Conservation (phyloP, 37 sponge, comb jelly and placozoan species). For the Petrosia ficiformis region DNA sequence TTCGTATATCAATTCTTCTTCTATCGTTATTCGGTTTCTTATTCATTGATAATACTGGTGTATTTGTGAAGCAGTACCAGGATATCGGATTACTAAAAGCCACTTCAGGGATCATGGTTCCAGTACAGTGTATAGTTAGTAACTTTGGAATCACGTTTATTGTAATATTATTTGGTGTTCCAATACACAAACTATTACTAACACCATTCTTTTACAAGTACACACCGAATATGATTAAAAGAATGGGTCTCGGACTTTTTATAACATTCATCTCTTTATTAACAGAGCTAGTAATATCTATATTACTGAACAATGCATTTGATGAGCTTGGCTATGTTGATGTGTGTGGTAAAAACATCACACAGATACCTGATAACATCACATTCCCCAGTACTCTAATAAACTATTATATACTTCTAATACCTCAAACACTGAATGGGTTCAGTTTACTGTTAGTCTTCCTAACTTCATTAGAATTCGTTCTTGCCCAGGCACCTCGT, state of each 20-base stretch:
- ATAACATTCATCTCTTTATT: background rate
- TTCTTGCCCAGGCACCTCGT: constrained; percentile 2
- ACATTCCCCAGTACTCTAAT: background rate
- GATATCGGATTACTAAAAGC: background rate
- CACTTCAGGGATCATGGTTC: background rate
- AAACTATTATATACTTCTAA: background rate
- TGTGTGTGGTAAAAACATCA: background rate
- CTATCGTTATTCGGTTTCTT: constrained; percentile 7
- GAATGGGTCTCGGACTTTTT: background rate
- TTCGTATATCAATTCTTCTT: background rate
- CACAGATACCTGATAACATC: background rate
- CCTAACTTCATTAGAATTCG: background rate
- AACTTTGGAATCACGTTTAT: background rate
- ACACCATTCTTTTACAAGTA: background rate
- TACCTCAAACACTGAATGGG: background rate
- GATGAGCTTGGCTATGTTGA: background rate
- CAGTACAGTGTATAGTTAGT: background rate
- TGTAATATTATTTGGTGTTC: constrained; percentile 1
- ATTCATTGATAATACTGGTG: background rate
- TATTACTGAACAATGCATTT: background rate
- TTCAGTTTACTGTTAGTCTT: background rate
- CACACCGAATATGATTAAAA: background rate
- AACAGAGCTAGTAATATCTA: background rate
- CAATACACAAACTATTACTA: background rate
- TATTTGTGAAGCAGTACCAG: background rate